Evolutionary conservation across 2,113 vertebrate species (phyloP), one percentile per base, ranked within the genome.

Genomic region (Hiodon alosoides): DNA sequence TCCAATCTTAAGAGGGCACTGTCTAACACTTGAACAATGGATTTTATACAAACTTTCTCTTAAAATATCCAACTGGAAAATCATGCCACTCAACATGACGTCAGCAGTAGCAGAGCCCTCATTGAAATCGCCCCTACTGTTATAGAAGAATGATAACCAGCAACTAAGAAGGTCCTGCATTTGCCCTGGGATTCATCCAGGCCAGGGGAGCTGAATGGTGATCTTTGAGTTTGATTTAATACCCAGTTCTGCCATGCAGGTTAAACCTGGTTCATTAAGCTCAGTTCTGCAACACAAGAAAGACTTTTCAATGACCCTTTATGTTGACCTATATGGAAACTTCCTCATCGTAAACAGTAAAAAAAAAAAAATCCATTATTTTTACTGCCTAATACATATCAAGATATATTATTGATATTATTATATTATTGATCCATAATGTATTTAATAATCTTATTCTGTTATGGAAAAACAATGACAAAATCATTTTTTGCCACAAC

Each of bases 341-440:
- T 51, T 53, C 59, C 52, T 4, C 60, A 17, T 10, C 8, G 60
- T 54, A 54, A n/a, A 16, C 53, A 47, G 54, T 51, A 31, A 31
- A 31, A 31, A 31, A 31, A 31, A 31, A 31, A 31, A 31, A 31
- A 0, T 31, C 31, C 59, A 78, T 60, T 46, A 85, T 88, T 8
- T 31, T 31, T 86, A 87, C 82, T 78, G 50, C 71, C n/a, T 46
- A 74, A 31, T 85, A 88, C 86, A 87, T 86, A 86, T 80, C 78
- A 81, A 67, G 71, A 85, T 71, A 48, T 58, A 57, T 57, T 57
- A 57, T 5, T 57, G 54, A 57, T 57, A 31, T 31, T 31, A 31
- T 31, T 31, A 31, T 31, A 31, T 31, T 31, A 31, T 31, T 31
- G 31, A 31, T 31, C 31, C 31, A 5, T 47, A 71, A 71, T 47